These are phyloP conservation scores for Phoenoteleia sp. DNA, from an alignment of 2,888 invertebrate genomes.

Conservation along the genomic window DNA sequence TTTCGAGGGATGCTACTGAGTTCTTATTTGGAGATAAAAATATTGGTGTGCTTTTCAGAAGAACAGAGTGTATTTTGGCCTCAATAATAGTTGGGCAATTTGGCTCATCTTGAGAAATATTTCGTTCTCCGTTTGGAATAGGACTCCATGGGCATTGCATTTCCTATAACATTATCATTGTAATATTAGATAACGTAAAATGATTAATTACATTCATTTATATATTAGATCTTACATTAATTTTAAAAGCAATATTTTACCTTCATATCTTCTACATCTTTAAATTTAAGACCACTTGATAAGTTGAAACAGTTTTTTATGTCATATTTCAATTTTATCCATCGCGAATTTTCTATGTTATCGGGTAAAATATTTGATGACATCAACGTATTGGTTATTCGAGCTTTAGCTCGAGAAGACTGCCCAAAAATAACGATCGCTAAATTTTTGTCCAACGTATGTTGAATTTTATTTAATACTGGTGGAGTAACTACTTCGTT, in stretches of 20 bases:
- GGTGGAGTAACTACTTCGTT: not conserved
- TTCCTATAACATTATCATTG: too few species aligned
- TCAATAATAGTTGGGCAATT: conserved; percentile 92
- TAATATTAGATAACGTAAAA: too few species aligned
- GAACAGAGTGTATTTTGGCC: conserved; percentile 90
- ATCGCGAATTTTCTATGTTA: conserved; percentile 89
- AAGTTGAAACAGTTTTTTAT: conserved; percentile 88
- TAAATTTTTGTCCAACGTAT: conserved; percentile 87
- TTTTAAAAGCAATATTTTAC: too few species aligned
- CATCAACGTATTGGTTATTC: conserved; percentile 91
- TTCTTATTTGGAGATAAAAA: conserved; percentile 90
- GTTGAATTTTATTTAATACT: conserved; percentile 79
- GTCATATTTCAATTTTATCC: conserved; percentile 90
- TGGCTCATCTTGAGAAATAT: too few species aligned
- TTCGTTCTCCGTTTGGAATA: too few species aligned
- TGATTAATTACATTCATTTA: too few species aligned
- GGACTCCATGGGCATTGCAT: too few species aligned
- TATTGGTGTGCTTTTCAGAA: conserved; percentile 91
- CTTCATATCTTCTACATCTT: conserved; percentile 90
- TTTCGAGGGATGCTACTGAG: conserved; percentile 86
- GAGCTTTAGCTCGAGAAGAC: conserved; percentile 90
- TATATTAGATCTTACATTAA: too few species aligned
- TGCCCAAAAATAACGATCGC: conserved; percentile 92
- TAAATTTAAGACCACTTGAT: conserved; percentile 90
- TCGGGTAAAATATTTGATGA: conserved; percentile 90